A percentile compares a stretch with the other conserved stretches of the same genome.
Evolutionary conservation across 2,888 invertebrate species (phyloP).

Genomic region (Clitarchus hookeri): DNA sequence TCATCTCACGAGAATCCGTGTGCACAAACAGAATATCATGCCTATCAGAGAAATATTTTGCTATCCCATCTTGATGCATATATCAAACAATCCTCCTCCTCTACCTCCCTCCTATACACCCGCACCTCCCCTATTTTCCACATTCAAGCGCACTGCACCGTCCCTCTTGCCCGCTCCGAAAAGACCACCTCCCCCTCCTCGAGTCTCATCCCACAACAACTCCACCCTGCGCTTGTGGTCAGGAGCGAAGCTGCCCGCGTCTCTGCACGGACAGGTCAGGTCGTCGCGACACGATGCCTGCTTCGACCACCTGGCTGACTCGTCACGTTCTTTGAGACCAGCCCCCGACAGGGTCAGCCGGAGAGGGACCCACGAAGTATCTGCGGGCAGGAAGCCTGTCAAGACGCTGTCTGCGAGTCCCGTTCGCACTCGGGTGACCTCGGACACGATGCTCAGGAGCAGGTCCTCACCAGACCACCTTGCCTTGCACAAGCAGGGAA

Average conservation of each 20-base stretch:
- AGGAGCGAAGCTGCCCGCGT: slow-evolving; percentile 52
- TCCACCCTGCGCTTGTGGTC: slow-evolving; percentile 69
- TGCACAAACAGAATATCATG: slow-evolving; percentile 67
- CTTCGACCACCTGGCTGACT: slow-evolving; percentile 52
- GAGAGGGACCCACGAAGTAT: not conserved
- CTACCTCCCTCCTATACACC: not conserved
- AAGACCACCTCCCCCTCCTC: slow-evolving; percentile 58
- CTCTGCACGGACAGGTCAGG: slow-evolving; percentile 39
- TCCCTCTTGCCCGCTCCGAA: slow-evolving; percentile 50
- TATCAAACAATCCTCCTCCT: slow-evolving; percentile 51
- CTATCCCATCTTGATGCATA: slow-evolving; percentile 58
- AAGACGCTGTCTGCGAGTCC: not conserved
- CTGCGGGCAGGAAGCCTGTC: not conserved
- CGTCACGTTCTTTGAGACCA: not conserved
- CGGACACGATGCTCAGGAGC: slow-evolving; percentile 11
- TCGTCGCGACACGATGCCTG: slow-evolving; percentile 58
- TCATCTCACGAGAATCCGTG: slow-evolving; percentile 77
- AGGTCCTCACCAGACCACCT: slow-evolving; percentile 29
- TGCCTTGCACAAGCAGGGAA: not conserved
- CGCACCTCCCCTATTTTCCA: not conserved
- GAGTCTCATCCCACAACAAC: slow-evolving; percentile 75
- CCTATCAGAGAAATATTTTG: slow-evolving; percentile 63
- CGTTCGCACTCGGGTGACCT: not conserved
- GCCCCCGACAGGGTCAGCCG: not conserved
- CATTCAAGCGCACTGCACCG: slow-evolving; percentile 58